Percentiles rank a stretch among this genome's conserved stretches.
Evolutionary conservation across 1,140 invertebrate genomes (phyloP).

Genomic region (Mesaphorura yosii): DNA sequence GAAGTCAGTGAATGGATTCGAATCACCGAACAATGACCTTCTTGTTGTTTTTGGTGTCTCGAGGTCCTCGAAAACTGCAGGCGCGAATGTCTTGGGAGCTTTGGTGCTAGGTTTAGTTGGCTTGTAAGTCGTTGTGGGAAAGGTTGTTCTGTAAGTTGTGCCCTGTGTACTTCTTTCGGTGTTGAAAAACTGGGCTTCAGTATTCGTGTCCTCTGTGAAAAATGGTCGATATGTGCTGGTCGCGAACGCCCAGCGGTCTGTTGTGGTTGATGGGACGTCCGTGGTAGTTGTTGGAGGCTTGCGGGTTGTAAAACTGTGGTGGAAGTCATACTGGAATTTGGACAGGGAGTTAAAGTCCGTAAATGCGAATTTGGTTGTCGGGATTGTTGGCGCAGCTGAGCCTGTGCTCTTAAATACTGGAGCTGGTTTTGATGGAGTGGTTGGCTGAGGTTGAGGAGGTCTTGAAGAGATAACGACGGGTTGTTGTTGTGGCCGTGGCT

Average conservation of each 20-base stretch:
- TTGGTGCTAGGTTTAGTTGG: background rate
- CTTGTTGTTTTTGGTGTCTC: background rate
- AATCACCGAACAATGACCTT: background rate
- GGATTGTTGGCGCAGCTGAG: background rate
- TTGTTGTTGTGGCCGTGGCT: background rate
- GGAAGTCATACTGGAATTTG: background rate
- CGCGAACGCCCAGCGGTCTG: too few species aligned
- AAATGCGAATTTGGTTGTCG: background rate
- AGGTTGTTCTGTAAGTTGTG: too few species aligned
- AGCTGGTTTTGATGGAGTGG: background rate
- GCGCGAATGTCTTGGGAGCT: background rate
- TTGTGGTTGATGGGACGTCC: too few species aligned
- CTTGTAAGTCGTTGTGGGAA: too few species aligned
- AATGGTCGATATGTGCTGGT: too few species aligned
- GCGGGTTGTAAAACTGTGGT: background rate
- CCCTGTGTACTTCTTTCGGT: too few species aligned
- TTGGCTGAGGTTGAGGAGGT: background rate
- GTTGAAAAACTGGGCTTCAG: too few species aligned
- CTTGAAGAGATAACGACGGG: constrained; percentile 3
- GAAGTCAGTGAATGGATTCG: background rate
- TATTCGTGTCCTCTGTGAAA: too few species aligned
- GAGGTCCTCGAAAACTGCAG: too few species aligned
- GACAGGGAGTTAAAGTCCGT: background rate
- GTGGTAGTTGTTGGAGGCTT: background rate
- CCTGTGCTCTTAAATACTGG: background rate